Percentiles rank a stretch among this genome's conserved stretches.
These are phyloP conservation scores for Geococcyx californianus DNA, from an alignment of 2,113 vertebrate genomes.

Conservation along the genomic window DNA sequence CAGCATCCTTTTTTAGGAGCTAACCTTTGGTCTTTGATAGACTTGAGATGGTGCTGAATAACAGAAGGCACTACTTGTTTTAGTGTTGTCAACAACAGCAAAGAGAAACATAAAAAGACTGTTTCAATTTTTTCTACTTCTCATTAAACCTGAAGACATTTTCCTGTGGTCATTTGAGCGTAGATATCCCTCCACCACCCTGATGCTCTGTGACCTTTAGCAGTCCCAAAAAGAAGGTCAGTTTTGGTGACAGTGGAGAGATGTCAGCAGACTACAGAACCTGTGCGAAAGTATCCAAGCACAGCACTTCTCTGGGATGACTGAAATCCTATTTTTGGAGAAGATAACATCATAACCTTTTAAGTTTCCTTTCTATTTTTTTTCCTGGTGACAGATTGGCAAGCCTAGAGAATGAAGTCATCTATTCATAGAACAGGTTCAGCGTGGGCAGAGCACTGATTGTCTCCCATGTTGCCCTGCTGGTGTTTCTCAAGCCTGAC, in stretches of 20 bases:
- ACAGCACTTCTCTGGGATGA: neutral
- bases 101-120: neutral
- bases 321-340: conserved; percentile 43
- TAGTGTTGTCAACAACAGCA: neutral
- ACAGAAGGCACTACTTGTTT: neutral
- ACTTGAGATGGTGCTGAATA: neutral
- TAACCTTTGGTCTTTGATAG: conserved; percentile 10
- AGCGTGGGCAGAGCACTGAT: neutral
- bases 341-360: conserved; percentile 50
- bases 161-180: neutral
- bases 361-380: conserved; percentile 30
- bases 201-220: neutral
- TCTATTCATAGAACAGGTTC: neutral
- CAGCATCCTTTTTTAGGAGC: neutral
- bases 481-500: neutral
- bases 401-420: neutral
- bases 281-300: neutral
- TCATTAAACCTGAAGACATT: neutral
- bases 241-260: neutral
- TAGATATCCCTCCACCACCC: neutral
- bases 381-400: conserved; percentile 11
- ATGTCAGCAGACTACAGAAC: neutral
- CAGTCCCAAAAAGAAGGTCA: neutral
- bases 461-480: neutral
- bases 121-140: neutral